Conservation (phyloP, 2,113 vertebrate genomes). For the Deroptyus accipitrinus region DNA sequence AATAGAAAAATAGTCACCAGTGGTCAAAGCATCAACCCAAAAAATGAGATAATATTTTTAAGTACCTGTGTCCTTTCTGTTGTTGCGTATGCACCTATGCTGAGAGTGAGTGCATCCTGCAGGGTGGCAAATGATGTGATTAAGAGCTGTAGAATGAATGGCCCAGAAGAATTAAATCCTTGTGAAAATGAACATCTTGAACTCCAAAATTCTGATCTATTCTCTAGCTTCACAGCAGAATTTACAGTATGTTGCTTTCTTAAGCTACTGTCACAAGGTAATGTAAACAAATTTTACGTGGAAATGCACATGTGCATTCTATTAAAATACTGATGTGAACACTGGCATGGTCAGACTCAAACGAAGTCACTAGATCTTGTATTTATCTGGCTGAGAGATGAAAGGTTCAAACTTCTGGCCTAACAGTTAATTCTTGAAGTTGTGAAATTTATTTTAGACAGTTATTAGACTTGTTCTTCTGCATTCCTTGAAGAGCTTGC, state of each 20-base stretch:
- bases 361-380: background rate
- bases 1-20: background rate
- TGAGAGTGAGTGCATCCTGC: background rate
- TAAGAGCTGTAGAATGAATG: background rate
- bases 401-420: background rate
- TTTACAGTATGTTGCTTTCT: background rate
- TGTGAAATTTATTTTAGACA: background rate
- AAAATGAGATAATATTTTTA: background rate
- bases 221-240: background rate
- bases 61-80: background rate
- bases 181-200: background rate
- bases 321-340: background rate
- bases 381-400: background rate
- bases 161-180: background rate
- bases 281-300: background rate
- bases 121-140: background rate
- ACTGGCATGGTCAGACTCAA: background rate
- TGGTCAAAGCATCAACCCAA: background rate
- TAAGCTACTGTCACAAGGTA: background rate
- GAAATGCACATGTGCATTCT: background rate
- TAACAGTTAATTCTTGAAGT: background rate
- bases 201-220: background rate
- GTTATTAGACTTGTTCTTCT: background rate
- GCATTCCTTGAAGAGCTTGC: background rate
- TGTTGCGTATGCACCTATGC: background rate